A percentile compares a stretch with the other conserved stretches of the same genome.
phyloP scores from a whole-genome alignment of 2,113 vertebrate genomes.

The Gnathonemus echidnorhynchus region DNA sequence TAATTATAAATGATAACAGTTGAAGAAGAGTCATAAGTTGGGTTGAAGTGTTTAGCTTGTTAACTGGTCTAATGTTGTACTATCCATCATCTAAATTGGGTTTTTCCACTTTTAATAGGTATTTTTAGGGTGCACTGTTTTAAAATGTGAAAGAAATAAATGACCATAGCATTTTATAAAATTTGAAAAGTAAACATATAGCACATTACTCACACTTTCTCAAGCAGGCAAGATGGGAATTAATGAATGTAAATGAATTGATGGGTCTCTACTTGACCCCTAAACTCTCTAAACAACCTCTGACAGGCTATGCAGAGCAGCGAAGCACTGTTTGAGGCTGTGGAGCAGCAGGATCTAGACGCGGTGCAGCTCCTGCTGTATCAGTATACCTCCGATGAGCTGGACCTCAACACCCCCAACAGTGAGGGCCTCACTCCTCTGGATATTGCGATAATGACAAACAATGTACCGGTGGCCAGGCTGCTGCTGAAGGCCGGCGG shows the following conservation, averaged over 20 bases:
- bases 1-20: background rate
- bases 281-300: background rate
- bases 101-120: background rate
- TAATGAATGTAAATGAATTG: background rate
- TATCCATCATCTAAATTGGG: background rate
- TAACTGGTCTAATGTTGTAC: background rate
- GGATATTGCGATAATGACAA: conserved; percentile 91
- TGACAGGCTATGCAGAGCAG: conserved; percentile 79
- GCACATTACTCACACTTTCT: background rate
- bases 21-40: background rate
- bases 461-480: conserved; percentile 83
- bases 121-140: background rate
- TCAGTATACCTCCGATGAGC: conserved; percentile 80
- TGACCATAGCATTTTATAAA: background rate
- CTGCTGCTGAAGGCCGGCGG: conserved; percentile 80
- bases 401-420: conserved; percentile 90
- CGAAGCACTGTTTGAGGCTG: conserved; percentile 85
- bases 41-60: background rate
- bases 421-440: conserved; percentile 84
- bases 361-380: conserved; percentile 82
- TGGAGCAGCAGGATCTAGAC: conserved; percentile 92
- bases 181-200: background rate
- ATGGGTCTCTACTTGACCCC: background rate
- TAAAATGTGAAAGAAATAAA: background rate
- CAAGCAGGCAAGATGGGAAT: background rate